Percentiles rank a stretch among this genome's conserved stretches.
These are phyloP conservation scores for Triops cancriformis DNA, from an alignment of 1,140 invertebrate genomes.

Conservation along the genomic window DNA sequence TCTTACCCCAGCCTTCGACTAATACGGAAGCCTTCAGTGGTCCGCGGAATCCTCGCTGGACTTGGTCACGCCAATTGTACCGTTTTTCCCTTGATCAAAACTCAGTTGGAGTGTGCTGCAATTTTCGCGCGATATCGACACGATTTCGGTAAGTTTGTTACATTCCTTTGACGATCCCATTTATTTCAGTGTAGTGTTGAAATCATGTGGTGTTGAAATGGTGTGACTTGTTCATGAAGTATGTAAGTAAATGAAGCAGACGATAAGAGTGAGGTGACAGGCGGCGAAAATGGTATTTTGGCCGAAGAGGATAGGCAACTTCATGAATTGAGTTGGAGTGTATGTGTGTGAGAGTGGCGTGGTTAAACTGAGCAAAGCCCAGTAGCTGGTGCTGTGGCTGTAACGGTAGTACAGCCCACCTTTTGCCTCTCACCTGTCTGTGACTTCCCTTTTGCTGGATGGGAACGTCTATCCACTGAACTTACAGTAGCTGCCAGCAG, in stretches of 20 bases:
- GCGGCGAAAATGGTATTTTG: not conserved
- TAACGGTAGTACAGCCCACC: constrained; percentile 3
- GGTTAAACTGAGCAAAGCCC: not conserved
- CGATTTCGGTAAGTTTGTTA: too few relatives aligned
- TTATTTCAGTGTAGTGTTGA: not conserved
- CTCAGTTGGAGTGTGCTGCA: not conserved
- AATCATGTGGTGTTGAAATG: too few relatives aligned
- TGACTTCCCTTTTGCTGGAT: not conserved
- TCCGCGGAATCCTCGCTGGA: not conserved
- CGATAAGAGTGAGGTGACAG: too few relatives aligned
- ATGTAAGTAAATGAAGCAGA: too few relatives aligned
- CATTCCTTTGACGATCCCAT: too few relatives aligned
- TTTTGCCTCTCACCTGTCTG: constrained; percentile 12
- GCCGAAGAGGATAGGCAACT: not conserved
- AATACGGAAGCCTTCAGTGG: not conserved
- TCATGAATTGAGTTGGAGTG: not conserved
- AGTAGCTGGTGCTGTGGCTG: not conserved
- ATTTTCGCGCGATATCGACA: not conserved
- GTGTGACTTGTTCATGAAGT: too few relatives aligned
- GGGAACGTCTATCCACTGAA: not conserved
- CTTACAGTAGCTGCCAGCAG: not conserved
- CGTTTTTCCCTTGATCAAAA: not conserved
- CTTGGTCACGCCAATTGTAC: not conserved
- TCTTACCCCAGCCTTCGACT: not conserved
- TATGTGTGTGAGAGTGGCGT: not conserved